phyloP scores from a whole-genome alignment of 2,113 vertebrate genomes.

The Takifugu flavidus region DNA sequence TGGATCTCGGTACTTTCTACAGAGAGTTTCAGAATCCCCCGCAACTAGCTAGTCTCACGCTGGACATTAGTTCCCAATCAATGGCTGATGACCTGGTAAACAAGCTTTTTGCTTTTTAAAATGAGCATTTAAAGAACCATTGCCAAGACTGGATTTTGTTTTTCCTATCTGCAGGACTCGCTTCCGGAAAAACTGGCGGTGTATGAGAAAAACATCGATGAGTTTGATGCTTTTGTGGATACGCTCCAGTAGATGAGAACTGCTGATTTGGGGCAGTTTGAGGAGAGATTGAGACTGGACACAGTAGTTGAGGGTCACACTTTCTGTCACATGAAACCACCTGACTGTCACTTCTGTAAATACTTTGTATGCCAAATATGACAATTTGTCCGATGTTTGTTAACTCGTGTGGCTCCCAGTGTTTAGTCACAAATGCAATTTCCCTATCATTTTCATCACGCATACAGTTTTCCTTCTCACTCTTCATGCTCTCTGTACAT shows the following conservation, averaged over 20 bases:
- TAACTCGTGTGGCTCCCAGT: no score
- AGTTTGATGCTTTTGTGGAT: slow-evolving; percentile 98
- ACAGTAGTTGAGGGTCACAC: background rate
- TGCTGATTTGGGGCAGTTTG: background rate
- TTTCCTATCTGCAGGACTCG: slow-evolving; percentile 80
- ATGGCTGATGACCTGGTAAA: slow-evolving; percentile 98
- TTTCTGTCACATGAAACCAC: no score
- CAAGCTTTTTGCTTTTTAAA: rapidly evolving
- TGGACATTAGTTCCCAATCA: slow-evolving; percentile 93
- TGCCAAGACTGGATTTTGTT: background rate
- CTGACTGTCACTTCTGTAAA: background rate
- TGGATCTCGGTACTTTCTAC: slow-evolving; percentile 98
- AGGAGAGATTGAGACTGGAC: background rate
- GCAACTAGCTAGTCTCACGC: slow-evolving; percentile 92
- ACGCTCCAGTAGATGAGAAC: slow-evolving; percentile 84
- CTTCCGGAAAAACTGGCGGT: slow-evolving; percentile 95
- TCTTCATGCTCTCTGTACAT: no score
- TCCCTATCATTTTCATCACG: background rate
- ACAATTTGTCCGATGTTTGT: background rate
- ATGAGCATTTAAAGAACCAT: background rate
- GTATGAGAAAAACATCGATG: slow-evolving; percentile 95
- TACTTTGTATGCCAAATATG: background rate
- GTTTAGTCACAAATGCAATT: background rate
- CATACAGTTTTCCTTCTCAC: no score
- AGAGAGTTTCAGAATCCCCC: slow-evolving; percentile 98